Base-by-base conservation (phyloP, 1,140 invertebrate species). In the Leptoteleia sp. region DNA sequence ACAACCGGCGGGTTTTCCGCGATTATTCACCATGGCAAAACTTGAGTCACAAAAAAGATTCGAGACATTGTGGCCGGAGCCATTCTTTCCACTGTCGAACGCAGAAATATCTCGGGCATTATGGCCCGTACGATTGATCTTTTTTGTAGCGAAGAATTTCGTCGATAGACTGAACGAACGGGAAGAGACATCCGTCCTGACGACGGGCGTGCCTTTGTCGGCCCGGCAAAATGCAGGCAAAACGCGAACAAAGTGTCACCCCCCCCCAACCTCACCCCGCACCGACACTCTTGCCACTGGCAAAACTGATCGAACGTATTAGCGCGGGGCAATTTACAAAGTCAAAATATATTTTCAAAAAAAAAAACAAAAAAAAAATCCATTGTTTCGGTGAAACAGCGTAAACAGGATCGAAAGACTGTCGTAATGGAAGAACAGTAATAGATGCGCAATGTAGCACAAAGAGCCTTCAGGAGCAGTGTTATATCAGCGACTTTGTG, bases 1-100 rank as follows among this genome's bases (percentile, higher is more conserved):
- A 72, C 61, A 71, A 76, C 31, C 22, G 45, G 11, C 64, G 47
- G 61, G 42, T 64, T 76, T 77, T 76, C 75, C 42, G 42, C 73
- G 76, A 83, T 83, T 81, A 80, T 80, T 82, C 71, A 61, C 43
- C 76, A 77, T 78, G 65, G 77, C 75, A 73, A 67, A 81, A 85
- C 83, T 80, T 76, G 62, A 42, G 73, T 65, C 45, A 35, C 48
- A 59, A 40, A 61, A 43, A 57, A 17, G 59, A 59, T 47, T 25
- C 45, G 13, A 45, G 42, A 25, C 33, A 61, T 62, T 73, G 52
- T 55, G 33, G 38, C 48, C 31, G 13, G 40, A 43, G 22, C 73
- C 22, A 80, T 82, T 82, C 67, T 80, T 78, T 62, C 13, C 40
- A 12, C 40, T 54, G 40, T 68, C 59, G 59, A 59, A 47, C 38